Conservation (phyloP, 2,888 invertebrate genomes). For the Dorcus hopei region DNA sequence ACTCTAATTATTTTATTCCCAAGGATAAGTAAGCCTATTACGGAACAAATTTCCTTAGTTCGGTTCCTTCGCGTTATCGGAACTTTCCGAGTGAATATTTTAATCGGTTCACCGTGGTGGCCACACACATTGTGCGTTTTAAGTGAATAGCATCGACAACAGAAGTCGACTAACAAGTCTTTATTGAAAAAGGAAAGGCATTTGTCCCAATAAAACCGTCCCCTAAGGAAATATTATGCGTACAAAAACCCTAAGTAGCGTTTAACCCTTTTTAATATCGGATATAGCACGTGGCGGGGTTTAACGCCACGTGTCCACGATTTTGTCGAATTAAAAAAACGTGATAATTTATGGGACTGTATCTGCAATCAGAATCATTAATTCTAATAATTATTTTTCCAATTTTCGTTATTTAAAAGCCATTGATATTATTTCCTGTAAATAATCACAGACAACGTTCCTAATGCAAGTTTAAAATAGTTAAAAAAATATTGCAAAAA, state of each 20-base stretch:
- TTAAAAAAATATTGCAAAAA: too few relatives aligned
- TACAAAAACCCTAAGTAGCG: conserved; percentile 41
- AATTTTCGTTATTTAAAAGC: too few relatives aligned
- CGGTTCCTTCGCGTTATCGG: neutral
- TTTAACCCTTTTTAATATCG: conserved; percentile 49
- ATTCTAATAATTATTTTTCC: too few relatives aligned
- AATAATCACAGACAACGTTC: too few relatives aligned
- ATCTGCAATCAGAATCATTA: too few relatives aligned
- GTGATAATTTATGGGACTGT: conserved; percentile 24
- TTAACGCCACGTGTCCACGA: conserved; percentile 13
- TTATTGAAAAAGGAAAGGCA: conserved; percentile 28
- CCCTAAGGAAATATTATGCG: conserved; percentile 43
- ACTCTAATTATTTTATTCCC: neutral
- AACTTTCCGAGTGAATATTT: neutral
- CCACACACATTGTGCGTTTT: neutral
- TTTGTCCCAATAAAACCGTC: conserved; percentile 35
- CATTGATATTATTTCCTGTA: too few relatives aligned
- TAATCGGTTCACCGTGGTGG: neutral
- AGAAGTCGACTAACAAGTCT: conserved; percentile 27
- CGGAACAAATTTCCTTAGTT: neutral
- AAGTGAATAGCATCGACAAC: conserved; percentile 5
- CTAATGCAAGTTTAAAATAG: too few relatives aligned
- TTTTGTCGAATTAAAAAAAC: conserved; percentile 35
- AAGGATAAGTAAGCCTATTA: neutral
- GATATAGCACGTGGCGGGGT: conserved; percentile 23